Base-by-base conservation (phyloP, 2,888 invertebrate genomes). In the Calliopum simillimum region DNA sequence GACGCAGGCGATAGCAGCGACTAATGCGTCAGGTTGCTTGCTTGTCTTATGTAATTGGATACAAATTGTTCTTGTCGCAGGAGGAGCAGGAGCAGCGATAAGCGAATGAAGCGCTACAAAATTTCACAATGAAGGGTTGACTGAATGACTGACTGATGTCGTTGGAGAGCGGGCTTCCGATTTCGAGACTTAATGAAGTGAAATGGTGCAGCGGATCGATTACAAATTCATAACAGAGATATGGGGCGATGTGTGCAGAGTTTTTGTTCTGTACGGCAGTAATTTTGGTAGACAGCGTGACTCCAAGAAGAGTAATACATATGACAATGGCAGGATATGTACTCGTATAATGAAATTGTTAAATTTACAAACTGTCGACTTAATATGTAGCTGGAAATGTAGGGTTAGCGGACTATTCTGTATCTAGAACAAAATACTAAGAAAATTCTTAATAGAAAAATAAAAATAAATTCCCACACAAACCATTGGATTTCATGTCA, bases 101-200 rank as follows among this genome's bases (percentile, higher is more conserved):
- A 56, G 19, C 47, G 13, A 46, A 46, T 44, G 65, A 65, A 53
- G 65, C 55, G 55, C 55, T 55, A 65, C 53, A 63, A 63, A 65
- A 51, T 51, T 51, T 43, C 41, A 23, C 21, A 65, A 65, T 21
- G 53, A 65, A 65, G 64, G 64, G 41, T 65, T 65, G 33, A 21
- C 51, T 33, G 33, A 64, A 16, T 12, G 3, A 21, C 19, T 44
- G 44, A 44, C 44, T 14, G 8, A 13, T 8, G 19, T 33, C 5
- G 33, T 33, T 33, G 33, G 8, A 33, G 33, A 33, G 33, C 33
- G 33, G 33, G 25, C 58, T 19, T 67, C 65, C 67, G 67, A 67
- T 59, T 59, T 58, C 47, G 43, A n/a, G n/a, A 59, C 58, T 67
- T 67, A 67, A 67, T 67, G 58, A 67, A 67, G 67, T 49, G 59